Conservation (phyloP, 2,888 invertebrate species). For the Chorisops tibialis region DNA sequence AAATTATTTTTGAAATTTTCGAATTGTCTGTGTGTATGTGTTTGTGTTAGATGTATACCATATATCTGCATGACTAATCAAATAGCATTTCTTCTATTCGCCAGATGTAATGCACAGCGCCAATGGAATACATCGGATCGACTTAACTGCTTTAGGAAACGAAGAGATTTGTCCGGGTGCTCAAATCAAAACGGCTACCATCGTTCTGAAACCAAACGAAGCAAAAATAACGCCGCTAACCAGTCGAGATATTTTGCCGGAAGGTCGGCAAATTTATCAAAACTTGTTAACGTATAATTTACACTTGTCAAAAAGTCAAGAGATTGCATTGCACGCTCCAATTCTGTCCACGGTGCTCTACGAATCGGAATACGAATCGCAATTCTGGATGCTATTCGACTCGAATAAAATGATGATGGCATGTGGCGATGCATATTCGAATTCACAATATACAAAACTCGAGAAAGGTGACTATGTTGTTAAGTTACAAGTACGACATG, state of each 20-base stretch:
- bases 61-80: background rate
- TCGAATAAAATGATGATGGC: constrained; percentile 80
- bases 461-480: constrained; percentile 94
- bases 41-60: background rate
- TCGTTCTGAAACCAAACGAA: constrained; percentile 76
- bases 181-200: constrained; percentile 70
- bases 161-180: constrained; percentile 79
- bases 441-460: constrained; percentile 71
- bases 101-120: constrained; percentile 68
- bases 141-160: constrained; percentile 65
- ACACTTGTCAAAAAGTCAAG: constrained; percentile 75
- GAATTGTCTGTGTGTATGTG: too few species aligned
- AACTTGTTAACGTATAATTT: constrained; percentile 84
- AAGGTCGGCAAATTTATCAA: constrained; percentile 86
- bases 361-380: constrained; percentile 93
- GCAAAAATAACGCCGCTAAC: constrained; percentile 76
- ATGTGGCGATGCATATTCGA: constrained; percentile 87
- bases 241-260: constrained; percentile 80
- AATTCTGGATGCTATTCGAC: constrained; percentile 96
- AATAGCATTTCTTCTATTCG: background rate
- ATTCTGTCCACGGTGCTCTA: constrained; percentile 84
- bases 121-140: constrained; percentile 70
- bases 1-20: background rate
- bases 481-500: constrained; percentile 85
- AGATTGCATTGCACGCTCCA: constrained; percentile 75